Evolutionary conservation across 2,797 vertebrate species (phyloP), one percentile per base, ranked within the genome.

Genomic region (Melanotaenia maccullochi): DNA sequence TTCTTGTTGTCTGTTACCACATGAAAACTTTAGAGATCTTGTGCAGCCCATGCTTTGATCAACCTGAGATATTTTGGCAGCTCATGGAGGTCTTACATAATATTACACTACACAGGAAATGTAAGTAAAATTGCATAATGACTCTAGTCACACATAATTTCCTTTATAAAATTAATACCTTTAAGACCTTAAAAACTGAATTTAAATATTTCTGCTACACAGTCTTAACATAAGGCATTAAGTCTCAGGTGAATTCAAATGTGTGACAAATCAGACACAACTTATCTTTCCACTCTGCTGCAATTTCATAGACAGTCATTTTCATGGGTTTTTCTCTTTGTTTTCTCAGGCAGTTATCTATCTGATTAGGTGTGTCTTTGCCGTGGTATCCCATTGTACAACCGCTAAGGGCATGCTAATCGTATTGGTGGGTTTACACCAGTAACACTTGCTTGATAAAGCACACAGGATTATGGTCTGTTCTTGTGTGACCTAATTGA

Each of bases 401-500:
- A 68, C 60, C 0, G 66, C 57, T 67, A 72, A 82, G 75, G 68
- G 73, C 71, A 49, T 65, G 82, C 61, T 87, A 84, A 88, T 89
- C 74, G 20, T 71, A 66, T 82, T 75, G 84, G 66, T 81, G 82
- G 85, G 82, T 76, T 85, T 79, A 77, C 52, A 85, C 76, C 74
- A 78, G 61, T 78, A 78, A 80, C 70, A 71, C 24, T 78, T 71
- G 72, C 73, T 71, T 62, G 72, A 86, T 71, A 73, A 67, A 69
- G 77, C 82, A 78, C 74, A 49, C n/a, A 68, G 88, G 89, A 92
- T 91, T 93, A 91, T 69, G 67, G 80, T 69, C 82, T 76, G 75
- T 83, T 91, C 83, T 85, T 78, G 87, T 79, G 82, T 91, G 90
- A 89, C 91, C 93, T 93, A 90, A 94, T 94, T 94, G 90, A 90